Evolutionary conservation across 2,797 vertebrate genomes (phyloP), one percentile per base, ranked within the genome.

Genomic region (Hylomyscus alleni): DNA sequence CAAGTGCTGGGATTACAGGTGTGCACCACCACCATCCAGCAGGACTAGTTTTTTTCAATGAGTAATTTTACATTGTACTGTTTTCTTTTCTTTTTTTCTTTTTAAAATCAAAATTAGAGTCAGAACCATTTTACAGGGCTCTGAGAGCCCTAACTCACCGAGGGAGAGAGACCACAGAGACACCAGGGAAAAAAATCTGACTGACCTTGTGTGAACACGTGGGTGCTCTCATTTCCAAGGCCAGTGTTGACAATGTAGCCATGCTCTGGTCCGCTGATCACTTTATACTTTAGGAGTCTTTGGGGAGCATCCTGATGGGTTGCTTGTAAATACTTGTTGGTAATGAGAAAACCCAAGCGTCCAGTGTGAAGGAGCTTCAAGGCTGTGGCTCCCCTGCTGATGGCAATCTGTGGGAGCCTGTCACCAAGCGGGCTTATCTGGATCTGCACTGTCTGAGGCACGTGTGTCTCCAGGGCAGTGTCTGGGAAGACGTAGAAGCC

Each of bases 401-500:
- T 98, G 86, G 99, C 96, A 89, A 99, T 99, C 97, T 99, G 99
- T 17, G 99, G 99, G 37, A 99, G 95, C 24, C 99, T 99, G 15
- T 99, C 99, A 96, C 99, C 99, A 58, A 99, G 97, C 0, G 99
- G 99, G 96, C 97, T 99, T 95, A 99, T 99, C 73, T 97, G 98
- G 97, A 99, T 99, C 88, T 95, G 99, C 99, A 99, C 99, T 98
- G 98, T 98, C 97, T 99, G 99, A 83, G 99, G 99, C 90, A 99
- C 99, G 78, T 98, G 98, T 31, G 99, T 99, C 97, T 99, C 99
- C 77, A 98, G 98, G 44, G 98, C 98, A 8, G 99, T 99, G 94
- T 99, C 98, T n/a, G 99, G 99, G 90, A 99, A 99, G 89, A 99
- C 97, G 37, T 98, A 99, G 95, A 99, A 99, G 58, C 99, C 99